Percentiles rank a stretch among this genome's conserved stretches.
Evolutionary conservation across 2,113 vertebrate genomes (phyloP).

Genomic region (Ptilonorhynchus violaceus): DNA sequence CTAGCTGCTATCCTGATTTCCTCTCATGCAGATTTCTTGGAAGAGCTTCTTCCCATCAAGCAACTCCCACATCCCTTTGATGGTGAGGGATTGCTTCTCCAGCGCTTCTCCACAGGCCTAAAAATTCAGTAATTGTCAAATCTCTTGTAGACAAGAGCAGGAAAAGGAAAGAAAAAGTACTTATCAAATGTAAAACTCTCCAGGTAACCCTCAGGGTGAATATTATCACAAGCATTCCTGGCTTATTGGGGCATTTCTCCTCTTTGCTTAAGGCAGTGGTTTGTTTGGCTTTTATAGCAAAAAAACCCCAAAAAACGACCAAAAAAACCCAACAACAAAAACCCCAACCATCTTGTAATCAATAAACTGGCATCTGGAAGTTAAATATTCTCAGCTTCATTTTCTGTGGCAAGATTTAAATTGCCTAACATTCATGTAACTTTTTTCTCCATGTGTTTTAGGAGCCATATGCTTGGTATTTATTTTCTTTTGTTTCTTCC

Average conservation of each 20-base stretch:
- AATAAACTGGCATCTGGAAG: constrained; percentile 39
- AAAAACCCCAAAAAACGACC: background rate
- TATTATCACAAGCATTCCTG: background rate
- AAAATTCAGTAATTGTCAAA: background rate
- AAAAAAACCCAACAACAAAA: background rate
- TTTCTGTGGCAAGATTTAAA: background rate
- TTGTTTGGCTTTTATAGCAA: background rate
- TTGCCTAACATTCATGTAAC: background rate
- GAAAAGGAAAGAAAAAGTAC: background rate
- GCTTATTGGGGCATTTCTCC: fast-evolving
- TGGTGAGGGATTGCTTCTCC: background rate
- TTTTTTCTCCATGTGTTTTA: background rate
- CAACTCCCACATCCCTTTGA: background rate
- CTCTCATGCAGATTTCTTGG: constrained; percentile 10
- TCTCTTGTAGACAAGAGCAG: background rate
- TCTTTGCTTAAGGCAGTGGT: background rate
- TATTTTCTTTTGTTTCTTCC: background rate
- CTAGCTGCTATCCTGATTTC: constrained; percentile 43
- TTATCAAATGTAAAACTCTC: background rate
- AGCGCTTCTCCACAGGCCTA: background rate
- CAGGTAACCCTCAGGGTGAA: background rate
- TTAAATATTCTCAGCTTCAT: constrained; percentile 20
- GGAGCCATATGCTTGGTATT: background rate
- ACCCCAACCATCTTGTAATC: background rate
- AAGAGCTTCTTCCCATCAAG: constrained; percentile 44